Conservation (phyloP, 2,888 invertebrate genomes). For the Pyrgus malvae region DNA sequence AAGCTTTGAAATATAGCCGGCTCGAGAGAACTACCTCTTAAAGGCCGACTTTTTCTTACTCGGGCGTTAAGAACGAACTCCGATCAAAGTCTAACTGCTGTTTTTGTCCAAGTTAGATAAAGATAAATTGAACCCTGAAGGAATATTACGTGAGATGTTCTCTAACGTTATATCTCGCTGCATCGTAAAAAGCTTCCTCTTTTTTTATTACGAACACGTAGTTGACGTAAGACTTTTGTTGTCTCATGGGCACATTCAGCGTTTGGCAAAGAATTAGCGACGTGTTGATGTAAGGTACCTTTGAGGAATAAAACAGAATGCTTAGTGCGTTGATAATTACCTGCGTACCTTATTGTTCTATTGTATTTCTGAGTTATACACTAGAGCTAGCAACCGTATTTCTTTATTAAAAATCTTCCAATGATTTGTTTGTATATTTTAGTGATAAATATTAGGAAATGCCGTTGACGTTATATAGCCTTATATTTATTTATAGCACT, state of each 20-base stretch:
- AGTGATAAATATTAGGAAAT: too few relatives aligned
- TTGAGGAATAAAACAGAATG: too few relatives aligned
- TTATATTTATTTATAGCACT: too few relatives aligned
- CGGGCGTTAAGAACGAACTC: constrained; percentile 12
- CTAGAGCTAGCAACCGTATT: too few relatives aligned
- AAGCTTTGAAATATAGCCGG: constrained; percentile 64
- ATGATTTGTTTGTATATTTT: too few relatives aligned
- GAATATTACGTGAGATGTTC: constrained; percentile 6
- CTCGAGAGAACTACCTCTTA: constrained; percentile 46
- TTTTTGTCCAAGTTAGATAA: constrained; percentile 9
- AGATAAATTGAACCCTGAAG: constrained; percentile 9
- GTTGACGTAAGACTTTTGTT: background rate
- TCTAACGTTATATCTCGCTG: background rate
- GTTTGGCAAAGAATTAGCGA: background rate
- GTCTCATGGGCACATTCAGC: background rate
- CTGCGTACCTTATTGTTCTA: too few relatives aligned
- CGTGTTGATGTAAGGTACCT: too few relatives aligned
- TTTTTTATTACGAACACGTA: background rate
- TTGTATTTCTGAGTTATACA: too few relatives aligned
- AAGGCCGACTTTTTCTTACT: constrained; percentile 40
- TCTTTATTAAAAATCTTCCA: too few relatives aligned
- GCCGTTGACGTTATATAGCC: too few relatives aligned
- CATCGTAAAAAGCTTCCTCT: constrained; percentile 1
- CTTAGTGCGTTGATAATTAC: too few relatives aligned
- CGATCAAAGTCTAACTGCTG: constrained; percentile 10